Percentiles rank a stretch among this genome's conserved stretches.
These are phyloP conservation scores for Drosophila anceps DNA, from an alignment of 2,888 invertebrate species.

Conservation along the genomic window DNA sequence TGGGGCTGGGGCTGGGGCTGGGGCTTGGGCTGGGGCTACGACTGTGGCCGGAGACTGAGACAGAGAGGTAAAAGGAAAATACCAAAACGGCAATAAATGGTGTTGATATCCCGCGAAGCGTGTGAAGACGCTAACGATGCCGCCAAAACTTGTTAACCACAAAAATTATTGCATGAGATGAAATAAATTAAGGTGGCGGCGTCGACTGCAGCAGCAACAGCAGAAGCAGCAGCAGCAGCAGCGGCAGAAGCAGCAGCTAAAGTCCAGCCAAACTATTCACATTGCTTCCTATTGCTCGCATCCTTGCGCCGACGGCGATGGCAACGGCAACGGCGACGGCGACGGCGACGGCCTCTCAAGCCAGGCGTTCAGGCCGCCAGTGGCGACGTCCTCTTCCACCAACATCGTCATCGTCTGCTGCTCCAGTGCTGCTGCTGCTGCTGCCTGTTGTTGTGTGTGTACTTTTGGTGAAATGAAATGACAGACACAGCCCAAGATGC, in stretches of 20 bases:
- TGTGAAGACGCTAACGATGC: constrained; percentile 84
- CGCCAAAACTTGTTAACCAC: constrained; percentile 84
- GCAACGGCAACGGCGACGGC: constrained; percentile 47
- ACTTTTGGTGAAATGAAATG: constrained; percentile 81
- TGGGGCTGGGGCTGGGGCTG: constrained; percentile 5
- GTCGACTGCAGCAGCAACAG: constrained; percentile 72
- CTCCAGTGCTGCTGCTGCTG: constrained; percentile 34
- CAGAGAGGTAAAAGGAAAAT: constrained; percentile 68
- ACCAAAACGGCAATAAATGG: constrained; percentile 83
- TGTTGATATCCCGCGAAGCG: constrained; percentile 84
- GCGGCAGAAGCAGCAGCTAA: constrained; percentile 18
- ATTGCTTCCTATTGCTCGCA: constrained; percentile 80
- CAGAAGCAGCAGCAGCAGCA: constrained; percentile 48
- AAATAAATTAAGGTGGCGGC: constrained; percentile 83
- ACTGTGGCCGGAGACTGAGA: constrained; percentile 25
- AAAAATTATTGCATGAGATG: constrained; percentile 83
- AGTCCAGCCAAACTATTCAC: constrained; percentile 71
- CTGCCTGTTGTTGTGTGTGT: constrained; percentile 60
- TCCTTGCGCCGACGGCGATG: constrained; percentile 68
- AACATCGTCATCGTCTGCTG: constrained; percentile 45
- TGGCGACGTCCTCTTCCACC: constrained; percentile 67
- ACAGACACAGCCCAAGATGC: constrained; percentile 78
- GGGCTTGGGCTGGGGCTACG: not conserved
- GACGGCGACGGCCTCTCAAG: constrained; percentile 64
- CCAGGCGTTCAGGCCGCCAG: constrained; percentile 81